A percentile compares a stretch with the other conserved stretches of the same genome.
Evolutionary conservation across 2,888 invertebrate genomes (phyloP).

Genomic region (Aporophyla lueneburgensis): DNA sequence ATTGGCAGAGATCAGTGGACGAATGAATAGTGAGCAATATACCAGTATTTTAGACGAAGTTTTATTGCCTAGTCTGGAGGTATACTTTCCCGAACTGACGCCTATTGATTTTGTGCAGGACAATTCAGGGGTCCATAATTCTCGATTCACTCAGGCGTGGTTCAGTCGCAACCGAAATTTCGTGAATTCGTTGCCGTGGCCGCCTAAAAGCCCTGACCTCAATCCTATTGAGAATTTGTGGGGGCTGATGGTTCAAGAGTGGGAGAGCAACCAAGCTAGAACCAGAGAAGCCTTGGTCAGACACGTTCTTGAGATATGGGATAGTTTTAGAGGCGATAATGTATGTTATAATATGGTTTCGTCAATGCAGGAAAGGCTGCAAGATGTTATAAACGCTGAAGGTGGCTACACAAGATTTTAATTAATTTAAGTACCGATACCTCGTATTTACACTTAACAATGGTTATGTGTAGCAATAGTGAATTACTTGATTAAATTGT

Average conservation of each 20-base stretch:
- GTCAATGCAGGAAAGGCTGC: slow-evolving; percentile 13
- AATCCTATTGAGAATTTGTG: slow-evolving; percentile 14
- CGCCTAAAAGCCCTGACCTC: slow-evolving; percentile 8
- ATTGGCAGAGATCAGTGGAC: too few relatives aligned
- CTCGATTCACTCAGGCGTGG: not conserved
- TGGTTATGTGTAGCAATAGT: not conserved
- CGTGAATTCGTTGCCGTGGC: slow-evolving; percentile 1
- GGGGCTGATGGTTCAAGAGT: slow-evolving; percentile 11
- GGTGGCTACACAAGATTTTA: slow-evolving; percentile 8
- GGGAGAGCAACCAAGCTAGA: slow-evolving; percentile 5
- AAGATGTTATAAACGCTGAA: slow-evolving; percentile 14
- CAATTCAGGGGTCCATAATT: too few relatives aligned
- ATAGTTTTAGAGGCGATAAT: slow-evolving; percentile 1
- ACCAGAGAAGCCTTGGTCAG: not conserved
- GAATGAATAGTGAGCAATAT: too few relatives aligned
- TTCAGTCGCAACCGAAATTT: not conserved
- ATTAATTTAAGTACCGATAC: not conserved
- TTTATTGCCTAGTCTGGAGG: too few relatives aligned
- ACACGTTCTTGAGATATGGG: slow-evolving; percentile 1
- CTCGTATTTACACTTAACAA: not conserved
- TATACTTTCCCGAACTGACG: too few relatives aligned
- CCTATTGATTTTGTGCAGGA: too few relatives aligned
- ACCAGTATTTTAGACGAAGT: too few relatives aligned
- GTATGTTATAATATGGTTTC: not conserved
- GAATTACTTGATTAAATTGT: slow-evolving; percentile 9